Evolutionary conservation across 2,113 vertebrate genomes (phyloP), one percentile per base, ranked within the genome.

Genomic region (Carassius gibelio): DNA sequence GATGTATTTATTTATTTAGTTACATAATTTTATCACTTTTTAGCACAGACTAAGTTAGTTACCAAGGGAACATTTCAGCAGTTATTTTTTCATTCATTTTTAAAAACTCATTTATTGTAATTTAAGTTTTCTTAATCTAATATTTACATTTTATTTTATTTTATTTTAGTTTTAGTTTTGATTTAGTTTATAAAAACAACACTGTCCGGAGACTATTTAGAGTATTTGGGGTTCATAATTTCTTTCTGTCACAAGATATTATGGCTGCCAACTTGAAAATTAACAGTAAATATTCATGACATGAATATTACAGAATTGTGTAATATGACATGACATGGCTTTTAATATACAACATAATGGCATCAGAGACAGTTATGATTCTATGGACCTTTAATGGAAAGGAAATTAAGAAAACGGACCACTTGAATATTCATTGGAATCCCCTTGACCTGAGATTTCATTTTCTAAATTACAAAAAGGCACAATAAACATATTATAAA

Each of bases 201-300:
- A 14, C 10, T 5, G 64, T 26, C 6, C 34, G 13, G 64, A 15
- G 19, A 45, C 21, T 19, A 6, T 74, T 74, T 45, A 45, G 69
- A 42, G 3, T 42, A 42, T 34, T 17, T 21, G 38, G 23, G 23
- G 52, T 75, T 23, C 5, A 52, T 55, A 55, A 50, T 76, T 55
- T 76, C 15, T 17, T 30, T 61, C 55, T 19, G 30, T 79, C 26
- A 55, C 7, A 55, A 13, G 30, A 19, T 79, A 21, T 36, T 8
- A 36, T 21, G 30, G 75, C 50, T 57, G 26, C 75, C 48, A 78
- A 61, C 57, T 55, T 78, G 45, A 78, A 61, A 38, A 79, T 42
- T 11, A n/a, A 62, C 19, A 79, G 61, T 48, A 81, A 45, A 66
- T 23, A 23, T 45, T 66, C 38, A 81, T 50, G 57, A 26, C 5